These are phyloP conservation scores for Nestor notabilis DNA, from an alignment of 2,113 vertebrate genomes.

Conservation along the genomic window DNA sequence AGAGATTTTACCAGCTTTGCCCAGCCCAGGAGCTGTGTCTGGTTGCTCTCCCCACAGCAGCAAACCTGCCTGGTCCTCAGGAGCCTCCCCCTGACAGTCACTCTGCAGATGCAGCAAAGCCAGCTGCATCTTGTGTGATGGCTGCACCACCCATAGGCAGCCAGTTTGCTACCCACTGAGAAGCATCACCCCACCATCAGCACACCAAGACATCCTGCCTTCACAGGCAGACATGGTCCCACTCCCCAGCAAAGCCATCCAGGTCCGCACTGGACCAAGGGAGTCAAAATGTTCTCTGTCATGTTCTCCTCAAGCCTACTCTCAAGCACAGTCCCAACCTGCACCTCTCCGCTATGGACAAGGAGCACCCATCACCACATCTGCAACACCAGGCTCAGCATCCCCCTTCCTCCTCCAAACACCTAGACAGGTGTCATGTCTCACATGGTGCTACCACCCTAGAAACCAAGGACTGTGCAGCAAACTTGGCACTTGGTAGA, in stretches of 20 bases:
- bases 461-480: neutral
- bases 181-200: neutral
- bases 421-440: fast-evolving
- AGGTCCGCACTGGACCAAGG: fast-evolving
- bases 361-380: neutral
- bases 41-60: neutral
- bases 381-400: neutral
- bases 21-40: neutral
- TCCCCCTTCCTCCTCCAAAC: neutral
- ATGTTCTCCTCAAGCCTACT: neutral
- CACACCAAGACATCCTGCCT: neutral
- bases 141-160: neutral
- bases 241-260: neutral
- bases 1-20: neutral
- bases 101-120: neutral
- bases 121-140: fast-evolving
- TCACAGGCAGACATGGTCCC: fast-evolving
- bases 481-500: neutral
- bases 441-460: fast-evolving
- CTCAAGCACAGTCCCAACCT: neutral
- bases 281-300: fast-evolving
- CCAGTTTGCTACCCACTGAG: neutral
- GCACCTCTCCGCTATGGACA: fast-evolving
- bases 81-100: neutral
- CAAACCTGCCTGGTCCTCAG: neutral